Evolutionary conservation across 2,113 vertebrate species (phyloP), one percentile per base, ranked within the genome.

Genomic region (Apteryx mantelli): DNA sequence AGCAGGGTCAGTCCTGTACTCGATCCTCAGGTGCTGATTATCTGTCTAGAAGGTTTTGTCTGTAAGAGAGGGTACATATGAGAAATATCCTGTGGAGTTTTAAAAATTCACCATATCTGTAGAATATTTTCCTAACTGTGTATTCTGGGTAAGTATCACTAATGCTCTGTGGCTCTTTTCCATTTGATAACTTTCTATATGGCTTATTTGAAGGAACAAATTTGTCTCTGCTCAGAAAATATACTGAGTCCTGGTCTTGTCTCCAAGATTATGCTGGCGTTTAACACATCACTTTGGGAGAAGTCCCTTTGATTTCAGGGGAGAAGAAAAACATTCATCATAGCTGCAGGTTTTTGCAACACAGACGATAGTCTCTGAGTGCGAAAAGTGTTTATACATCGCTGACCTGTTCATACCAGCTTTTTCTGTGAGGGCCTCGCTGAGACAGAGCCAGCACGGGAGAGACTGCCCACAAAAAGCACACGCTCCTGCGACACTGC

Each of bases 1-100:
- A 79, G 64, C 69, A 82, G 71, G 89, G 70, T 82, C 76, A 93
- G 73, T 73, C 38, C 40, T 70, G 42, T 42, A n/a, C 63, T 88
- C 4, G n/a, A 90, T 87, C 86, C 82, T 83, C 70, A 90, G 78
- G 63, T 87, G 74, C 83, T 52, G 88, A 93, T 94, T 73, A 94
- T 92, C 91, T 83, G 68, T 93, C 94, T 96, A 77, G 82, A 97
- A 42, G 61, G n/a, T 82, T 95, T 83, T 96, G 73, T 70, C 76
- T 68, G 9, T 50, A 4, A 36, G 53, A 78, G 60, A 94, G 40
- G 50, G 75, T 89, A 0, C 19, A 24, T 30, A 71, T 88, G 75
- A 95, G 69, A 96, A 93, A 95, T 75, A 76, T 95, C 50, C 36
- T 63, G 38, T 17, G 71, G 56, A 79, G 36, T 91, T 96, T 58